These are phyloP conservation scores for Oscarella lobularis DNA, from an alignment of 37 sponge, comb jelly and placozoan genomes.

Conservation along the genomic window DNA sequence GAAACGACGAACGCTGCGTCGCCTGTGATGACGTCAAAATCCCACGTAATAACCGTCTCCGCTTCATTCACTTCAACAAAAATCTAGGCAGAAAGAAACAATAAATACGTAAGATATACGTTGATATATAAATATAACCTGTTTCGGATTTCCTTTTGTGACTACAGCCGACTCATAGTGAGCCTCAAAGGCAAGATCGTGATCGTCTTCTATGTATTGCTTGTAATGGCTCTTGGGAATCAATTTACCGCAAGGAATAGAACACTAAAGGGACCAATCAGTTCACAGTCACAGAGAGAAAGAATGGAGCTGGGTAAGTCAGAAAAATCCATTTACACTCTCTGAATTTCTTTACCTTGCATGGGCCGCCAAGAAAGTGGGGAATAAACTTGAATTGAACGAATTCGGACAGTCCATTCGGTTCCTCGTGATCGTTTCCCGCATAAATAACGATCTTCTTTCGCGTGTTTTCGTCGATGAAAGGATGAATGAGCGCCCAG, in stretches of 20 bases:
- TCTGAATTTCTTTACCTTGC: constrained; percentile 22
- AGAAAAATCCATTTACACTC: too few relatives aligned
- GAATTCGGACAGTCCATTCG: constrained; percentile 17
- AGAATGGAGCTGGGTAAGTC: neutral
- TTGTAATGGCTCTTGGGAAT: constrained; percentile 15
- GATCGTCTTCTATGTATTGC: constrained; percentile 4
- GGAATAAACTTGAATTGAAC: constrained; percentile 13
- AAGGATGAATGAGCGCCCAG: constrained; percentile 21
- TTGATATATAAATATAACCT: neutral
- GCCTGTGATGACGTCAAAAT: constrained; percentile 28
- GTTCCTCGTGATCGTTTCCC: constrained; percentile 28
- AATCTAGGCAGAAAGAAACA: neutral
- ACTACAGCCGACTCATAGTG: constrained; percentile 3
- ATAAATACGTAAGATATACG: neutral
- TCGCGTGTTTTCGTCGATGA: constrained; percentile 26
- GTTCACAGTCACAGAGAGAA: constrained; percentile 5
- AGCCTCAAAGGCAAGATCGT: constrained; percentile 3
- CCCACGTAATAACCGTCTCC: constrained; percentile 28
- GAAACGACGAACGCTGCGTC: constrained; percentile 8
- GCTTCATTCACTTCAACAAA: constrained; percentile 3
- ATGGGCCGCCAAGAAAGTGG: constrained; percentile 24
- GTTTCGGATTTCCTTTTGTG: constrained; percentile 7
- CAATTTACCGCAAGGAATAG: constrained; percentile 12
- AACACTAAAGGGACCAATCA: constrained; percentile 9
- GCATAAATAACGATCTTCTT: constrained; percentile 24